These are phyloP conservation scores for Triplophysa tibetana DNA, from an alignment of 2,113 vertebrate species.

Conservation along the genomic window DNA sequence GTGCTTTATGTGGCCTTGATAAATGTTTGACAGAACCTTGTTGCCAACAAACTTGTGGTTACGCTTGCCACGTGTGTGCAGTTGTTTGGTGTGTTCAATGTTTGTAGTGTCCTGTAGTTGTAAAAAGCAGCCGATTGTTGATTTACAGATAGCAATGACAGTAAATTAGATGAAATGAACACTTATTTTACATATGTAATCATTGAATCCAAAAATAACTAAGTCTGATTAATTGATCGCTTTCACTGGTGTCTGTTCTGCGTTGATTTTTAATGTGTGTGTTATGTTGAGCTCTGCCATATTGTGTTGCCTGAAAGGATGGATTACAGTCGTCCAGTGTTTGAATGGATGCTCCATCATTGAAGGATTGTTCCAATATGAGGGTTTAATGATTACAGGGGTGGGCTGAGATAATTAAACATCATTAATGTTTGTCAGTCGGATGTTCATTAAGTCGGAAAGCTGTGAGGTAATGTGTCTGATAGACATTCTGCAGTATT, in stretches of 20 bases:
- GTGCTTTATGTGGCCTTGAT: constrained; percentile 9
- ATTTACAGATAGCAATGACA: too few species aligned
- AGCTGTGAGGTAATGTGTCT: neutral
- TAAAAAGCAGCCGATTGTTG: too few species aligned
- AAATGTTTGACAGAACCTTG: neutral
- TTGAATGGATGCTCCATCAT: constrained; percentile 30
- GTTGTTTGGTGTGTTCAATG: neutral
- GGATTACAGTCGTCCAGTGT: constrained; percentile 27
- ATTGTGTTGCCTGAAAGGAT: constrained; percentile 10
- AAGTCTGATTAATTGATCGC: too few species aligned
- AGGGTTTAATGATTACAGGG: constrained; percentile 38
- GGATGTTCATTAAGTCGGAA: neutral
- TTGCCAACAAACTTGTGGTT: constrained; percentile 6
- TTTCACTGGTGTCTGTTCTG: neutral
- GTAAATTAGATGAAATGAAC: too few species aligned
- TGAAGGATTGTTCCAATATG: constrained; percentile 46
- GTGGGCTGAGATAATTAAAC: constrained; percentile 39
- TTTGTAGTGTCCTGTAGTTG: too few species aligned
- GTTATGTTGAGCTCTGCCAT: constrained; percentile 1
- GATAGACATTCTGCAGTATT: neutral
- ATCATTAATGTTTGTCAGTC: neutral
- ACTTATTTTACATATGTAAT: too few species aligned
- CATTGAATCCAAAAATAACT: too few species aligned
- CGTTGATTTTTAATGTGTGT: neutral
- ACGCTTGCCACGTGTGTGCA: neutral